Evolutionary conservation across 2,113 vertebrate species (phyloP).

Genomic region (Melanerpes aurifrons): DNA sequence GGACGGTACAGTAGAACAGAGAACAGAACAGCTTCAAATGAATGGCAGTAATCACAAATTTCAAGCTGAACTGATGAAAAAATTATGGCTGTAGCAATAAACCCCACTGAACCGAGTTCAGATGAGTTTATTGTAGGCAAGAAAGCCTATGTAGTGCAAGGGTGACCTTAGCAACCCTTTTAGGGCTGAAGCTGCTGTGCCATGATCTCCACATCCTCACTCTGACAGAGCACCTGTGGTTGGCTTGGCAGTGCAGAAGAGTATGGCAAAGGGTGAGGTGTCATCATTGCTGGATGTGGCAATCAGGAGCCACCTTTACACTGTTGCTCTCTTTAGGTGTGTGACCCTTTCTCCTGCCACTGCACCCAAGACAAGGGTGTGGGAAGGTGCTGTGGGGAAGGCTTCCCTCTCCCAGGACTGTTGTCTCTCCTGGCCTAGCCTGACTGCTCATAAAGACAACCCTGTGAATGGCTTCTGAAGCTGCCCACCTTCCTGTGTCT

Average conservation of each 20-base stretch:
- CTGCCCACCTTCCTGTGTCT: no score
- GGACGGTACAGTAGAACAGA: no score
- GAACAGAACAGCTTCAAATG: not conserved
- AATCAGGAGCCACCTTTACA: fast-evolving
- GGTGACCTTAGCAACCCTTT: fast-evolving
- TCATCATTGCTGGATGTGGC: not conserved
- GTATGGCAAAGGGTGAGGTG: not conserved
- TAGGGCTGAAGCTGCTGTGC: not conserved
- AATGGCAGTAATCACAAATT: not conserved
- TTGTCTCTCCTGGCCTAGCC: no score
- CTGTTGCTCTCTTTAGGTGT: fast-evolving
- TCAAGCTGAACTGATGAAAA: not conserved
- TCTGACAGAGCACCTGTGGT: fast-evolving
- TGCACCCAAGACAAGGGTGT: not conserved
- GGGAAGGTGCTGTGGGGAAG: no score
- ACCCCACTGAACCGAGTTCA: not conserved
- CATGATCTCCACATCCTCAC: fast-evolving
- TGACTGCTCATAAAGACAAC: no score
- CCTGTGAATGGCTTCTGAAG: no score
- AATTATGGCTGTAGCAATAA: fast-evolving
- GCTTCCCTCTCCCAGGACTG: no score
- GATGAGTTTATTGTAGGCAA: fast-evolving
- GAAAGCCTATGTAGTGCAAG: not conserved
- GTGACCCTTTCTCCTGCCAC: not conserved
- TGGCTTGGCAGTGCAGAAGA: fast-evolving